Percentiles rank a stretch among this genome's conserved stretches.
phyloP scores from a whole-genome alignment of 2,797 vertebrate species.

The Pogonophryne albipinna region DNA sequence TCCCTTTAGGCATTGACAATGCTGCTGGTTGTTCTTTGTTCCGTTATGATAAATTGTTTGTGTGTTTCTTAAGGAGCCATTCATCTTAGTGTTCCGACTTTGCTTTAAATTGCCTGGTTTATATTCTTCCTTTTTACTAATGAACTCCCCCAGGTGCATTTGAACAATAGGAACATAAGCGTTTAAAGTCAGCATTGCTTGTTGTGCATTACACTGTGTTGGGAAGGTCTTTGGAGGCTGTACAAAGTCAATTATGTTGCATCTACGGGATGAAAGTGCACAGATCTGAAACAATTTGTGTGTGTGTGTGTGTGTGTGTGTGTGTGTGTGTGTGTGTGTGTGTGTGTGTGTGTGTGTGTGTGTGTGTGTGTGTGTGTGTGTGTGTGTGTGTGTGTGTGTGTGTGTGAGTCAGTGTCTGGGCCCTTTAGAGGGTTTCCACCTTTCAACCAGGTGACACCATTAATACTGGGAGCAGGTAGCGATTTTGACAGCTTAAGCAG shows the following conservation, averaged over 20 bases:
- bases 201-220: conserved; percentile 53
- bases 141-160: conserved; percentile 66
- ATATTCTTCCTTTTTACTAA: conserved; percentile 59
- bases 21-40: conserved; percentile 53
- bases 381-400: neutral
- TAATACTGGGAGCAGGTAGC: conserved; percentile 45
- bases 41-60: conserved; percentile 69
- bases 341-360: conserved; percentile 28
- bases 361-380: neutral
- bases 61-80: conserved; percentile 66
- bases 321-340: conserved; percentile 24
- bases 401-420: conserved; percentile 18
- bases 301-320: conserved; percentile 8
- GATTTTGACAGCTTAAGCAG: conserved; percentile 47
- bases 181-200: conserved; percentile 60
- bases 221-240: conserved; percentile 54
- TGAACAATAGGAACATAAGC: conserved; percentile 58
- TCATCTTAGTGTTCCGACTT: conserved; percentile 65
- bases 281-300: conserved; percentile 22
- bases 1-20: conserved; percentile 43
- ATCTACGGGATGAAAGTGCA: conserved; percentile 55
- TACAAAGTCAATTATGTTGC: conserved; percentile 67
- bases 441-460: conserved; percentile 53
- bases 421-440: conserved; percentile 53
- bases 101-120: conserved; percentile 68